These are phyloP conservation scores for Bombus ignitus DNA, from an alignment of 1,140 invertebrate genomes.

Conservation along the genomic window DNA sequence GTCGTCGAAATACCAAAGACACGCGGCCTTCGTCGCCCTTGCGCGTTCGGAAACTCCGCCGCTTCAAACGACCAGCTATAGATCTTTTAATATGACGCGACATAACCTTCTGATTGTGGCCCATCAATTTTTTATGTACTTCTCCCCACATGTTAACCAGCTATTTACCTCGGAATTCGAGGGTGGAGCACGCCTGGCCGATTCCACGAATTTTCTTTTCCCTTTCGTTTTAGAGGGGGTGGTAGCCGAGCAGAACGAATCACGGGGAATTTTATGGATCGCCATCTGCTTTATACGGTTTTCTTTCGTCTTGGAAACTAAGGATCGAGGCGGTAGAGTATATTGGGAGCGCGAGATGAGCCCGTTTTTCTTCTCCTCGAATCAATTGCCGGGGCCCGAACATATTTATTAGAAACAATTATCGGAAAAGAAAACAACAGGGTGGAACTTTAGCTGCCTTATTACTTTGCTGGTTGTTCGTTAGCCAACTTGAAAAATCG, in stretches of 20 bases:
- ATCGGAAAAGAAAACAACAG: conserved; percentile 10
- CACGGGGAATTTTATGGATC: conserved; percentile 5
- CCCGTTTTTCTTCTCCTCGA: not conserved
- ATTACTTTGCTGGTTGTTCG: conserved; percentile 34
- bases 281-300: not conserved
- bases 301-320: not conserved
- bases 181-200: not conserved
- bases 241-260: not conserved
- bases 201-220: not conserved
- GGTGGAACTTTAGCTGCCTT: conserved; percentile 13
- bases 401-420: conserved; percentile 37
- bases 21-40: not conserved
- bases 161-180: conserved; percentile 45
- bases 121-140: conserved; percentile 62
- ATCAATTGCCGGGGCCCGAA: not conserved
- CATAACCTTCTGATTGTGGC: conserved; percentile 63
- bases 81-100: conserved; percentile 67
- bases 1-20: conserved; percentile 33
- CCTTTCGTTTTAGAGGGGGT: not conserved
- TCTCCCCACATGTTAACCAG: conserved; percentile 48
- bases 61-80: conserved; percentile 12
- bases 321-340: too few relatives aligned
- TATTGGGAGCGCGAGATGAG: not conserved
- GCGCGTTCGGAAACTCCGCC: too few relatives aligned
- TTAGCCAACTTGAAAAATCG: conserved; percentile 46